These are phyloP conservation scores for Helostoma temminkii DNA, from an alignment of 2,797 vertebrate species.

Conservation along the genomic window DNA sequence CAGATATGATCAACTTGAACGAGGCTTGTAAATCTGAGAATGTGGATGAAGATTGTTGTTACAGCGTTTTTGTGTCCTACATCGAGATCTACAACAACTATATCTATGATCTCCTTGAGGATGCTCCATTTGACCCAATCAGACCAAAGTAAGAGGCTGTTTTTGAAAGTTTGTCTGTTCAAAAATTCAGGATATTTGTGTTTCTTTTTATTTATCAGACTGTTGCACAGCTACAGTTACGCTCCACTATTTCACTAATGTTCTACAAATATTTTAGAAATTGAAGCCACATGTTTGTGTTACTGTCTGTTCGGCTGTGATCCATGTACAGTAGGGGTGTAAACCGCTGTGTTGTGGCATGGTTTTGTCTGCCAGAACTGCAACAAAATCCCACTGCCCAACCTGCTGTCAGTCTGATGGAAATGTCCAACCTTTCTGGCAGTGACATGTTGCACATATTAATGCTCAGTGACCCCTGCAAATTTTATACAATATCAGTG, in stretches of 20 bases:
- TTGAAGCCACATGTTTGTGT: background rate
- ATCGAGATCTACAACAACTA: slow-evolving; percentile 99
- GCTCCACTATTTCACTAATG: background rate
- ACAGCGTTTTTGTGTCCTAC: slow-evolving; percentile 96
- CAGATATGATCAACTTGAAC: slow-evolving; percentile 92
- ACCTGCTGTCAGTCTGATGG: too few species aligned
- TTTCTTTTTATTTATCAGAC: background rate
- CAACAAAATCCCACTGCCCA: too few species aligned
- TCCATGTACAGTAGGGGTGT: background rate
- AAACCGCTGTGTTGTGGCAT: too few species aligned
- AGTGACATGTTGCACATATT: too few species aligned
- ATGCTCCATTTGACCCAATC: slow-evolving; percentile 88
- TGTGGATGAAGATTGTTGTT: slow-evolving; percentile 96
- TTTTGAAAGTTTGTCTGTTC: background rate
- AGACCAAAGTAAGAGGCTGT: slow-evolving; percentile 90
- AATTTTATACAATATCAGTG: too few species aligned
- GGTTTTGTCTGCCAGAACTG: too few species aligned
- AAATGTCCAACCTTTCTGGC: too few species aligned
- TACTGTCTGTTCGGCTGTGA: background rate
- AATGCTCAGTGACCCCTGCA: too few species aligned
- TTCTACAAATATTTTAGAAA: background rate
- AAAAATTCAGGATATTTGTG: background rate
- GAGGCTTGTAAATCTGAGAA: slow-evolving; percentile 89
- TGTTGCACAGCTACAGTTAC: background rate
- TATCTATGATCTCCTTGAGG: slow-evolving; percentile 96